A percentile compares a stretch with the other conserved stretches of the same genome.
These are phyloP conservation scores for Clamator glandarius DNA, from an alignment of 2,797 vertebrate species.

Conservation along the genomic window DNA sequence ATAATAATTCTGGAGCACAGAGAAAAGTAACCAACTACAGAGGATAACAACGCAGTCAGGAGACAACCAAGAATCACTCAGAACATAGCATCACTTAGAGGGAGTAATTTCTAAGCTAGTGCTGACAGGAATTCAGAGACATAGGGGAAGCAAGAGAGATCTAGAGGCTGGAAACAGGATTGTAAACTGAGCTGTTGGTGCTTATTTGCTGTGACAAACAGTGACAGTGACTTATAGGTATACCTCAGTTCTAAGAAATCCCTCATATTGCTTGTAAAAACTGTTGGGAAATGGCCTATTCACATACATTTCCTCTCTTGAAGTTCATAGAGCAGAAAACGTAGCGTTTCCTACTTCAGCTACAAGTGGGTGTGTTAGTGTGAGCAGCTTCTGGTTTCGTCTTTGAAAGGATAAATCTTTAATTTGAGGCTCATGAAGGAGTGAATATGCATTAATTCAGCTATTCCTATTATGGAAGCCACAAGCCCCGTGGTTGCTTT, in stretches of 20 bases:
- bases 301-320: neutral
- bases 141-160: neutral
- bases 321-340: neutral
- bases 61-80: neutral
- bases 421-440: neutral
- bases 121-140: neutral
- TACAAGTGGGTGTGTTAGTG: neutral
- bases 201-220: neutral
- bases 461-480: neutral
- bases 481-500: neutral
- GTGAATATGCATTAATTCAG: neutral
- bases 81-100: neutral
- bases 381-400: neutral
- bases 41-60: neutral
- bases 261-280: neutral
- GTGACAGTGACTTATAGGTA: neutral
- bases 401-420: neutral
- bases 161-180: neutral
- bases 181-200: neutral
- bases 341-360: neutral
- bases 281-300: neutral
- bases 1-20: neutral
- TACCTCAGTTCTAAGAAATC: neutral
- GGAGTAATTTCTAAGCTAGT: neutral
- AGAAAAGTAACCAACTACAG: neutral